Percentiles rank a stretch among this genome's conserved stretches.
Evolutionary conservation across 1,140 invertebrate species (phyloP).

Genomic region (Drosophila serrata): DNA sequence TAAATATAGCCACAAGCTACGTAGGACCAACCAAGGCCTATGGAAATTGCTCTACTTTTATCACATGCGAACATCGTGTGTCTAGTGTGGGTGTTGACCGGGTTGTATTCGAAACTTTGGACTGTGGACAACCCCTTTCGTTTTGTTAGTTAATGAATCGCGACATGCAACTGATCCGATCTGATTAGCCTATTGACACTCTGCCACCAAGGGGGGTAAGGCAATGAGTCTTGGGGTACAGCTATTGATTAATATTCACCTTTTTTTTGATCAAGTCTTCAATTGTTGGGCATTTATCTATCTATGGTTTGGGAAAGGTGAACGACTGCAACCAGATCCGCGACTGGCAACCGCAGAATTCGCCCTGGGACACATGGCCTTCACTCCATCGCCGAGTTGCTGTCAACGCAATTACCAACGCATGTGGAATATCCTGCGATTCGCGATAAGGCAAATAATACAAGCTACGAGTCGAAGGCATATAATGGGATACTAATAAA

Average conservation of each 20-base stretch:
- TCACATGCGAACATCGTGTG: slow-evolving; percentile 72
- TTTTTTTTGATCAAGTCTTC: background rate
- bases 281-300: background rate
- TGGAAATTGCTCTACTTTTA: slow-evolving; percentile 63
- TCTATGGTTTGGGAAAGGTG: background rate
- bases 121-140: slow-evolving; percentile 16
- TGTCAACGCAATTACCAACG: slow-evolving; percentile 75
- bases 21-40: slow-evolving; percentile 9
- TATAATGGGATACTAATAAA: slow-evolving; percentile 82
- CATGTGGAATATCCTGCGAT: slow-evolving; percentile 46
- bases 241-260: background rate
- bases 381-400: slow-evolving; percentile 18
- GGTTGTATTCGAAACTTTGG: slow-evolving; percentile 1
- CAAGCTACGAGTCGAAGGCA: slow-evolving; percentile 21
- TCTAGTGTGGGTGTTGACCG: slow-evolving; percentile 26
- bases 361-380: slow-evolving; percentile 41
- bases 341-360: slow-evolving; percentile 41
- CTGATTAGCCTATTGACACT: slow-evolving; percentile 36
- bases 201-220: background rate
- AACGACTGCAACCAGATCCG: slow-evolving; percentile 15
- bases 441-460: slow-evolving; percentile 38
- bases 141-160: slow-evolving; percentile 51
- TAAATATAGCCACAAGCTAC: slow-evolving; percentile 44
- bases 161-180: slow-evolving; percentile 46
- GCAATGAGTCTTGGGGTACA: background rate